Evolutionary conservation across 2,888 invertebrate species (phyloP).

Genomic region (Melanchra persicariae): DNA sequence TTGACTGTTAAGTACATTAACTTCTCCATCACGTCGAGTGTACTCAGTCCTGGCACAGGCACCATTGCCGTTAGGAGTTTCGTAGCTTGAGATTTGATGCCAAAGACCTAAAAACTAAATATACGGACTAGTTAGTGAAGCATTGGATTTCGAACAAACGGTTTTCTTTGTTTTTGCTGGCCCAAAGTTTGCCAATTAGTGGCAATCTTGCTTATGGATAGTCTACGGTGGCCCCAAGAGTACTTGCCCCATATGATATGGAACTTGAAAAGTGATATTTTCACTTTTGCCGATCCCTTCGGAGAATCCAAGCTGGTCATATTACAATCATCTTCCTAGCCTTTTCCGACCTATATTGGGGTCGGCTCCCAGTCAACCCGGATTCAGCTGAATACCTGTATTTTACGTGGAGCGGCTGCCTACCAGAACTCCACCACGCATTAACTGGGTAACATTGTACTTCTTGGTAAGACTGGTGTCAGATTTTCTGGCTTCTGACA

Average conservation of each 20-base stretch:
- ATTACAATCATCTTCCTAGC: too few relatives aligned
- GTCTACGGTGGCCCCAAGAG: neutral
- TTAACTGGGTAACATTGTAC: too few relatives aligned
- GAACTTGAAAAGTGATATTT: neutral
- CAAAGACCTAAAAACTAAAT: conserved; percentile 82
- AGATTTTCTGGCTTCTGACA: too few relatives aligned
- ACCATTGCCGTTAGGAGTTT: conserved; percentile 74
- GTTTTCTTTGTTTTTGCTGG: neutral
- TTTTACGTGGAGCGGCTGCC: too few relatives aligned
- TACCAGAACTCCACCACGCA: too few relatives aligned
- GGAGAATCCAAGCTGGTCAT: too few relatives aligned
- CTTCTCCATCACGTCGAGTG: conserved; percentile 64
- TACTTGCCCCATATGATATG: neutral
- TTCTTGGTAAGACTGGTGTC: too few relatives aligned
- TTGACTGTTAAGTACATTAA: conserved; percentile 81
- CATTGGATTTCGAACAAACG: neutral
- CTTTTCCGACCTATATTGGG: too few relatives aligned
- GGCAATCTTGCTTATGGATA: neutral
- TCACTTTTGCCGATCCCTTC: neutral
- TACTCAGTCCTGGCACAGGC: conserved; percentile 80
- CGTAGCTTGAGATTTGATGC: conserved; percentile 81
- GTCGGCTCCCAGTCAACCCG: too few relatives aligned
- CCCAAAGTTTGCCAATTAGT: neutral
- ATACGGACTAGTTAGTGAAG: neutral
- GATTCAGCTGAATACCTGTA: too few relatives aligned